These are phyloP conservation scores for Hyla sarda DNA, from an alignment of 2,113 vertebrate species.

Conservation along the genomic window DNA sequence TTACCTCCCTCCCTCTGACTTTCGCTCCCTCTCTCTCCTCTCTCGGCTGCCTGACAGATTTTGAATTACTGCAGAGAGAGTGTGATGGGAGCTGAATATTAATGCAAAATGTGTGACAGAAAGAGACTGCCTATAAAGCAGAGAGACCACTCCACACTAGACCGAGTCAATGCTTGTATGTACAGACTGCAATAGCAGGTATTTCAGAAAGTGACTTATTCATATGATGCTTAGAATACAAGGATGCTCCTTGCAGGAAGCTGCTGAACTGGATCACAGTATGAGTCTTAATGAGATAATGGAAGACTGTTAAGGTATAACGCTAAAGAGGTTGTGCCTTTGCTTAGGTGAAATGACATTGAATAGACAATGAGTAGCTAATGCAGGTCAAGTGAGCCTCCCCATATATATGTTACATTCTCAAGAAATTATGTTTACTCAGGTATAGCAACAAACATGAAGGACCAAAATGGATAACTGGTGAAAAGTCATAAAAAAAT, in stretches of 20 bases:
- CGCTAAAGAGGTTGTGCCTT: neutral
- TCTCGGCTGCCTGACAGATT: conserved; percentile 71
- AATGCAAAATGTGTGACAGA: conserved; percentile 65
- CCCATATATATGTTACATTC: neutral
- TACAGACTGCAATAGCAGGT: neutral
- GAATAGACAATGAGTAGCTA: neutral
- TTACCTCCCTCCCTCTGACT: conserved; percentile 30
- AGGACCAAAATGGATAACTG: neutral
- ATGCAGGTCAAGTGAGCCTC: neutral
- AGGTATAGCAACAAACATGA: neutral
- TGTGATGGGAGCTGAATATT: conserved; percentile 71
- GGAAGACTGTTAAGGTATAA: neutral
- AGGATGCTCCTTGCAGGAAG: neutral
- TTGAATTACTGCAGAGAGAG: conserved; percentile 75
- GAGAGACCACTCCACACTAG: conserved; percentile 28
- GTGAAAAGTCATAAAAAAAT: neutral
- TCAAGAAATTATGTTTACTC: neutral
- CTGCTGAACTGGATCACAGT: neutral
- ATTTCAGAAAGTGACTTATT: neutral
- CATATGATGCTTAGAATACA: neutral
- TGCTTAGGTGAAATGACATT: conserved; percentile 9
- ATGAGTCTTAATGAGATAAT: neutral
- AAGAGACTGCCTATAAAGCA: conserved; percentile 55
- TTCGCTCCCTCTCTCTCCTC: conserved; percentile 35
- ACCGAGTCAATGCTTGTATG: neutral